These are phyloP conservation scores for Tineola bisselliella DNA, from an alignment of 2,888 invertebrate species.

Conservation along the genomic window DNA sequence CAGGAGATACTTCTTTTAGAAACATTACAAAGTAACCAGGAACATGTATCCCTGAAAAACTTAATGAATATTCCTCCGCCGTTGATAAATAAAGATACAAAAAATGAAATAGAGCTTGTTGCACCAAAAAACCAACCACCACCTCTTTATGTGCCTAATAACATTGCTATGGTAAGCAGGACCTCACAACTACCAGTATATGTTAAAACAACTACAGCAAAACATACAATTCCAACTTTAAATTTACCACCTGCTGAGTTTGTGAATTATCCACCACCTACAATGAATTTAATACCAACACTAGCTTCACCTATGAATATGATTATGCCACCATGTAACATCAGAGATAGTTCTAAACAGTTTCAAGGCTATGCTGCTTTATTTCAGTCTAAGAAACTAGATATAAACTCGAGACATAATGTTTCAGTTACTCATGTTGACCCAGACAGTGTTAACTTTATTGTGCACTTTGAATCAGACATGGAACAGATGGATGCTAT, in stretches of 20 bases:
- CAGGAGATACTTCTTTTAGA: neutral
- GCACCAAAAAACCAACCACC: no score
- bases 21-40: neutral
- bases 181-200: neutral
- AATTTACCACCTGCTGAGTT: neutral
- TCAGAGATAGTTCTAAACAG: neutral
- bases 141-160: neutral
- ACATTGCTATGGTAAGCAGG: neutral
- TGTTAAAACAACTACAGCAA: neutral
- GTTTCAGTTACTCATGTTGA: slow-evolving; percentile 81
- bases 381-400: neutral
- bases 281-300: neutral
- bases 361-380: neutral
- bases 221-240: neutral
- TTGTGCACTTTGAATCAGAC: slow-evolving; percentile 74
- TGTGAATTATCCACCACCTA: neutral
- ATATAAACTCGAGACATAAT: slow-evolving; percentile 49
- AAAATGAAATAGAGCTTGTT: neutral
- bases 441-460: slow-evolving; percentile 82
- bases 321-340: no score
- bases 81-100: neutral
- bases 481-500: slow-evolving; percentile 70
- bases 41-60: neutral
- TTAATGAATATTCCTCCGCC: neutral
- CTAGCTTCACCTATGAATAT: neutral